Percentiles rank a stretch among this genome's conserved stretches.
Conservation (phyloP, 1,140 invertebrate species). For the Panagrolaimus sp. region DNA sequence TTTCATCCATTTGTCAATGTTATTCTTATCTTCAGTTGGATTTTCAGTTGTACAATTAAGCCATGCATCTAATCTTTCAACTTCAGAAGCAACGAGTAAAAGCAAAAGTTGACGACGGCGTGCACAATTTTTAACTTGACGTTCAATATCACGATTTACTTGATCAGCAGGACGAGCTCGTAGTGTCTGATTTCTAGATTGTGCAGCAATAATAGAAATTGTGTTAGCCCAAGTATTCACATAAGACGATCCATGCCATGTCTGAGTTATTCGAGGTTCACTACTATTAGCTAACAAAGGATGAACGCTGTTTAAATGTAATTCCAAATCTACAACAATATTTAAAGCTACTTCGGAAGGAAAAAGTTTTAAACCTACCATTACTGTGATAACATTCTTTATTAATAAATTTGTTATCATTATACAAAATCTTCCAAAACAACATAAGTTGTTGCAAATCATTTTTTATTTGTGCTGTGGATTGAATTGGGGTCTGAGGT, state of each 20-base stretch:
- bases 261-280: neutral
- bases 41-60: conserved; percentile 72
- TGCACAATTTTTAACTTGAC: conserved; percentile 74
- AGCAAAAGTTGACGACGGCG: conserved; percentile 88
- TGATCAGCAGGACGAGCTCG: conserved; percentile 16
- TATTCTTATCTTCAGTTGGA: conserved; percentile 57
- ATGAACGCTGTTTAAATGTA: neutral
- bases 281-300: neutral
- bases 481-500: conserved; percentile 75
- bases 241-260: neutral
- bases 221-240: conserved; percentile 73
- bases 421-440: conserved; percentile 92
- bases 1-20: conserved; percentile 73
- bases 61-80: conserved; percentile 90
- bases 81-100: conserved; percentile 73
- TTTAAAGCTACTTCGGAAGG: neutral
- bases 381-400: conserved; percentile 59
- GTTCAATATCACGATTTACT: conserved; percentile 62
- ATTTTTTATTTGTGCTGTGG: conserved; percentile 71
- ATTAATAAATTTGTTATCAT: conserved; percentile 91
- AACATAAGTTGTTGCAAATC: conserved; percentile 80
- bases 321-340: neutral
- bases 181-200: conserved; percentile 63
- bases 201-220: conserved; percentile 69
- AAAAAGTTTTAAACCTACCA: conserved; percentile 1